Base-by-base conservation (phyloP, 2,888 invertebrate species). In the Drosophila prolongata region DNA sequence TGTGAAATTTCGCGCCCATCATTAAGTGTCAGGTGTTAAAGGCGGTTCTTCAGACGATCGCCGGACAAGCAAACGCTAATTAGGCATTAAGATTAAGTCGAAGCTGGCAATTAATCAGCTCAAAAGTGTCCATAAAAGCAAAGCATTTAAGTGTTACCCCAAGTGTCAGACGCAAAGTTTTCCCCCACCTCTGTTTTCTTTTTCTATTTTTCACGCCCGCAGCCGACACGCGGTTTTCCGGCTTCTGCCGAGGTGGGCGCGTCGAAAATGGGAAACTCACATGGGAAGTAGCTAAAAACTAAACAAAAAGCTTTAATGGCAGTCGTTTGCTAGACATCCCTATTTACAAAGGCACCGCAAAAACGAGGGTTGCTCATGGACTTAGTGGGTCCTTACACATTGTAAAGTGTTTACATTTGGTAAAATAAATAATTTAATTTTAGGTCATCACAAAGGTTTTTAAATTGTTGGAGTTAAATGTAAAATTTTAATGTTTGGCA, bases 151-250 rank as follows among this genome's bases (percentile, higher is more conserved):
- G 52, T 66, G 74, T 46, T 47, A 40, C 38, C 57, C 43, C 47
- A 58, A 52, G 69, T 52, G 55, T 13, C 59, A 46, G 75, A 38
- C 42, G 67, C 67, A 46, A 58, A 70, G 30, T 60, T 43, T 55
- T 24, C 30, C 30, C 24, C 35, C 30, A 6, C 46, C 6, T 19
- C 10, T 8, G 10, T 5, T 14, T 43, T 49, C 66, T 37, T 35
- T 16, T 27, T 49, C 30, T 42, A 50, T 50, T 49, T 43, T 37
- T 27, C 67, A 37, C 42, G 57, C 43, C 64, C 52, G 57, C 64
- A 67, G 50, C 72, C 74, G 66, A 87, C 72, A 76, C 60, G 89
- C 79, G 89, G 89, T 68, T 77, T 87, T 56, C 59, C 43, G 82
- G 76, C 68, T 59, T 49, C 49, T 24, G 19, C 24, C 4, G 34